A percentile compares a stretch with the other conserved stretches of the same genome.
phyloP scores from a whole-genome alignment of 2,888 invertebrate genomes.

The Zaprionus bogoriensis region DNA sequence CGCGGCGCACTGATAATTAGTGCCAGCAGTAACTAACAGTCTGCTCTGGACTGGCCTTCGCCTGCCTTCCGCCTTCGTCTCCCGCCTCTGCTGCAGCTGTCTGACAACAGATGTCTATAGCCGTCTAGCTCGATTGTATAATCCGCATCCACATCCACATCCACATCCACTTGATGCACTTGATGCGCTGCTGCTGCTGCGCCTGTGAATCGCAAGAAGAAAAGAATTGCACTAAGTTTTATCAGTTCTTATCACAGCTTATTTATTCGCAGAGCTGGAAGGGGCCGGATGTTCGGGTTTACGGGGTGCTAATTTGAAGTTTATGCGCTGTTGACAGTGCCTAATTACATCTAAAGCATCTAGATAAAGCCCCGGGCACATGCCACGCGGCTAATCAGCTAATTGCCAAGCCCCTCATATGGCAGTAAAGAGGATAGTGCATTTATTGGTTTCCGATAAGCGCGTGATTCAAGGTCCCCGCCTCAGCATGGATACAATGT shows the following conservation, averaged over 20 bases:
- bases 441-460: neutral
- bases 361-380: too few relatives aligned
- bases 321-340: neutral
- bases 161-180: slow-evolving; percentile 2
- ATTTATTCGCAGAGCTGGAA: too few relatives aligned
- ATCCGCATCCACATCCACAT: slow-evolving; percentile 19
- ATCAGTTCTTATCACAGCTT: too few relatives aligned
- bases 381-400: neutral
- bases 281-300: neutral
- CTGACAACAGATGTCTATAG: neutral
- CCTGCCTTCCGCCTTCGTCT: neutral
- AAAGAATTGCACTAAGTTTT: too few relatives aligned
- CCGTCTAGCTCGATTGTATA: slow-evolving; percentile 43
- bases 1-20: slow-evolving; percentile 60
- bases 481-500: too few relatives aligned
- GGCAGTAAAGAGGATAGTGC: neutral
- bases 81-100: neutral
- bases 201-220: slow-evolving; percentile 34
- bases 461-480: neutral
- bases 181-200: neutral
- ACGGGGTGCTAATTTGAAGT: neutral
- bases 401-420: neutral
- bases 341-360: neutral
- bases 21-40: slow-evolving; percentile 33
- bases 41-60: slow-evolving; percentile 4